These are phyloP conservation scores for Synanthedon andrenaeformis DNA, from an alignment of 2,888 invertebrate genomes.

Conservation along the genomic window DNA sequence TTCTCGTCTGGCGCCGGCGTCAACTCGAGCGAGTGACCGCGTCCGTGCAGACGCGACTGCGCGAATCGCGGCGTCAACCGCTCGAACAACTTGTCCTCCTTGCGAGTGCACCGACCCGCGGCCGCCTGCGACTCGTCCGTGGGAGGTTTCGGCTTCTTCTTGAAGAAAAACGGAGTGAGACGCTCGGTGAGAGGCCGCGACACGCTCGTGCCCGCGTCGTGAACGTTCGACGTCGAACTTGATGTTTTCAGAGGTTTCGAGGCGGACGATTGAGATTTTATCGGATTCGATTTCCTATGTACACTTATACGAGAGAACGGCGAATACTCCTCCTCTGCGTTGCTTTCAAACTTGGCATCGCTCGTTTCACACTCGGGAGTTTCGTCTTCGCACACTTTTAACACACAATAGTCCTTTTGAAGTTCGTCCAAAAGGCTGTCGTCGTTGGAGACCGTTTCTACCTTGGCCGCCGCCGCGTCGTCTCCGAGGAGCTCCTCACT, in stretches of 20 bases:
- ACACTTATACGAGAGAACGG: conserved; percentile 51
- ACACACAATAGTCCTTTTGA: conserved; percentile 50
- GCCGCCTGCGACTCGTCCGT: conserved; percentile 25
- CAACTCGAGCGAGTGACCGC: conserved; percentile 57
- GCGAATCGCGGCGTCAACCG: conserved; percentile 58
- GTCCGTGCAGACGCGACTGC: conserved; percentile 50
- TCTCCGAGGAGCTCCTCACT: conserved; percentile 10
- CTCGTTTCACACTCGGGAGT: conserved; percentile 8
- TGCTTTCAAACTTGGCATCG: conserved; percentile 17
- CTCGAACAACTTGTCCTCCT: conserved; percentile 55
- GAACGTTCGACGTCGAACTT: conserved; percentile 58
- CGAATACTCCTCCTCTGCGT: conserved; percentile 25
- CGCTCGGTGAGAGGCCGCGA: conserved; percentile 53
- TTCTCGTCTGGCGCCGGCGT: conserved; percentile 27
- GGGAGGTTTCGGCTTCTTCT: conserved; percentile 48
- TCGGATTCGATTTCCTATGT: conserved; percentile 61
- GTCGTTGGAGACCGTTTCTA: conserved; percentile 39
- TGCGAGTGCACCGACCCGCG: conserved; percentile 23
- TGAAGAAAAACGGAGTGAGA: conserved; percentile 59
- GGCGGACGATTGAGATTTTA: conserved; percentile 36
- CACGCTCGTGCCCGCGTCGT: conserved; percentile 39
- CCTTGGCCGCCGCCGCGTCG: conserved; percentile 11
- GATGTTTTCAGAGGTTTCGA: conserved; percentile 49
- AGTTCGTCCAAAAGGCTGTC: conserved; percentile 59
- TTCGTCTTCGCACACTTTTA: conserved; percentile 55